Percentiles rank a stretch among this genome's conserved stretches.
These are phyloP conservation scores for Chrysemys picta DNA, from an alignment of 2,113 vertebrate species.

Conservation along the genomic window DNA sequence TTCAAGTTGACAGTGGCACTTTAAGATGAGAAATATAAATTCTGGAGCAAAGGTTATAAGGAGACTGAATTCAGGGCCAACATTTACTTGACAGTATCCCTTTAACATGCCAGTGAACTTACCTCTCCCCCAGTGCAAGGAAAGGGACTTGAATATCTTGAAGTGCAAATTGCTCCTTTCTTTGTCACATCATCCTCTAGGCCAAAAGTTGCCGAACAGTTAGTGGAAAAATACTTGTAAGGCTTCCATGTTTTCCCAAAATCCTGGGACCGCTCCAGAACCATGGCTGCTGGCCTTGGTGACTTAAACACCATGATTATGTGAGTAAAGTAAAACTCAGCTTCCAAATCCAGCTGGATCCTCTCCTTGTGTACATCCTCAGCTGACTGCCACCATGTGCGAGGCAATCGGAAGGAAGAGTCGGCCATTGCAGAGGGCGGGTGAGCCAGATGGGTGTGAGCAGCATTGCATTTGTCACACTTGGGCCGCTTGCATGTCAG, in stretches of 20 bases:
- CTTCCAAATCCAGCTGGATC: conserved; percentile 92
- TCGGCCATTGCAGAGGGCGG: conserved; percentile 91
- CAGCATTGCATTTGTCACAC: conserved; percentile 86
- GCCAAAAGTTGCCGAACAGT: conserved; percentile 89
- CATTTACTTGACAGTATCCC: not conserved
- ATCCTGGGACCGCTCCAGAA: conserved; percentile 94
- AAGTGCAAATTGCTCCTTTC: conserved; percentile 88
- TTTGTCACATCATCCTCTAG: conserved; percentile 83
- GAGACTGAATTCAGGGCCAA: not conserved
- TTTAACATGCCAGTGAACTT: conserved; percentile 6
- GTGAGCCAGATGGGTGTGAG: conserved; percentile 83
- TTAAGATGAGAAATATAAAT: rapidly evolving
- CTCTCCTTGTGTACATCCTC: conserved; percentile 81
- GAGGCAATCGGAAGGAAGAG: conserved; percentile 92
- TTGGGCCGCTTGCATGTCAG: conserved; percentile 77
- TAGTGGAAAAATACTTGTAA: conserved; percentile 90
- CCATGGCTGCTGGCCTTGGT: conserved; percentile 91
- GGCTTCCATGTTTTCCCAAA: conserved; percentile 91
- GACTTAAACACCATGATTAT: conserved; percentile 96
- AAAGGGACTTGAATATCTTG: conserved; percentile 90
- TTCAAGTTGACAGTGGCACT: rapidly evolving
- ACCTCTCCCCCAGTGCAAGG: conserved; percentile 98
- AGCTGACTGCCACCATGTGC: conserved; percentile 97
- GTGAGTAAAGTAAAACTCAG: conserved; percentile 95
- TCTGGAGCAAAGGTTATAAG: rapidly evolving